phyloP scores from a whole-genome alignment of 2,113 vertebrate genomes.

The Corythornis vintsioides region DNA sequence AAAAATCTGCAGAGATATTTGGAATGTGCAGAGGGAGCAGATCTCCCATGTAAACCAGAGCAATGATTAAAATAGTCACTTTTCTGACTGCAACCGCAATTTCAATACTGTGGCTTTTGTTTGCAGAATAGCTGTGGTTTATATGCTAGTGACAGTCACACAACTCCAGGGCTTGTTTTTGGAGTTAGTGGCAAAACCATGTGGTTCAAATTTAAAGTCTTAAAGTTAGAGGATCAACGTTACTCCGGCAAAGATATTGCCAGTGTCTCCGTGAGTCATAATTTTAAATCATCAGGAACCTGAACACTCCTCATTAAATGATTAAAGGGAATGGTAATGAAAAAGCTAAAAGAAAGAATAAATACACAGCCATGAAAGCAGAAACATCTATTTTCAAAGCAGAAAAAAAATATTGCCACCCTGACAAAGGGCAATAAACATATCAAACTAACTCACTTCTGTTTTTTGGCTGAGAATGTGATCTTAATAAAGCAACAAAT shows the following conservation, averaged over 20 bases:
- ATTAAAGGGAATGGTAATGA: constrained; percentile 53
- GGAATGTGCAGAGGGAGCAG: constrained; percentile 67
- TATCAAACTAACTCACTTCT: constrained; percentile 49
- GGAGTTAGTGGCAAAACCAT: constrained; percentile 53
- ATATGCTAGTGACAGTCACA: constrained; percentile 64
- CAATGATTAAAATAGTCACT: constrained; percentile 67
- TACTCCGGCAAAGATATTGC: constrained; percentile 54
- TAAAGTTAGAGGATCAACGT: constrained; percentile 42
- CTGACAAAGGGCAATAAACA: constrained; percentile 67
- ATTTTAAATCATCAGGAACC: constrained; percentile 59
- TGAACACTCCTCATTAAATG: constrained; percentile 58
- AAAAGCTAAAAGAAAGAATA: constrained; percentile 43
- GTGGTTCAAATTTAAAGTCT: constrained; percentile 63
- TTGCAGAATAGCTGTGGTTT: constrained; percentile 53
- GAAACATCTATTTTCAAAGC: constrained; percentile 57
- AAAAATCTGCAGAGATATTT: constrained; percentile 72
- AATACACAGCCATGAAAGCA: constrained; percentile 32
- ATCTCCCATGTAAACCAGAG: constrained; percentile 44
- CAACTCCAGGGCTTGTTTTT: constrained; percentile 22
- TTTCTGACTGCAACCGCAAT: constrained; percentile 34
- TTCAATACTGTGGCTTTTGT: constrained; percentile 64
- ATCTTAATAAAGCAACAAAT: constrained; percentile 54
- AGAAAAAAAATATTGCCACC: constrained; percentile 37
- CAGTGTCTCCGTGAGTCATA: constrained; percentile 30
- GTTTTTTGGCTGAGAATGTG: background rate